Base-by-base conservation (phyloP, 2,113 vertebrate genomes). In the Diphyllodes magnificus region DNA sequence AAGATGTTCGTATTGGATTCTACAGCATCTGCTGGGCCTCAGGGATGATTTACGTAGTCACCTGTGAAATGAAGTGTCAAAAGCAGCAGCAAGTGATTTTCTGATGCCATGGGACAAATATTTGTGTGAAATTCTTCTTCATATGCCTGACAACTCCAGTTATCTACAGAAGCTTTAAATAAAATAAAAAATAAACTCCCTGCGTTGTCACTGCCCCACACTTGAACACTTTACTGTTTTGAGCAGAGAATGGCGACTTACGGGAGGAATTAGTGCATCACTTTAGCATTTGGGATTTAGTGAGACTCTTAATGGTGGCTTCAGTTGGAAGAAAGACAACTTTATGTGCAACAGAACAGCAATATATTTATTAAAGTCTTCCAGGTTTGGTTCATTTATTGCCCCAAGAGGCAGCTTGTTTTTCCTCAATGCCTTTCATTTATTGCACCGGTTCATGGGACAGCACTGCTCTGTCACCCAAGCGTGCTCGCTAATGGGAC, bases 401-500 rank as follows among this genome's bases (percentile, higher is more conserved):
- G 35, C 40, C 42, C 64, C 59, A 35, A 61, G 77, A 56, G 50
- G 50, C 70, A 72, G 23, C 8, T 56, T 19, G 5, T 40, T 70
- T 83, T 73, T 69, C 45, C 59, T 53, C 10, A 3, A 45, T 61
- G 82, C 21, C 37, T 57, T 86, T 57, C 45, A 21, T 27, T 33
- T 42, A 17, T 42, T 61, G 54, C 92, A 31, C 5, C 7, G 4
- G 33, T n/a, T 21, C 15, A 21, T 15, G 60, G 68, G 59, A 15
- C 39, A 80, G 59, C 39, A 0, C 12, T 45, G 45, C 60, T 53
- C 73, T n/a, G 1, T 22, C 80, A 17, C 69, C 64, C 51, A 33
- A 0, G n/a, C 4, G 1, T 57, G 85, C 53, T 51, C 0, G 0
- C 71, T 65, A 17, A 53, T 28, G 75, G 59, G 65, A 27, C 0